Percentiles rank a stretch among this genome's conserved stretches.
Conservation (phyloP, 2,797 vertebrate species). For the Pseudochirops corinnae region DNA sequence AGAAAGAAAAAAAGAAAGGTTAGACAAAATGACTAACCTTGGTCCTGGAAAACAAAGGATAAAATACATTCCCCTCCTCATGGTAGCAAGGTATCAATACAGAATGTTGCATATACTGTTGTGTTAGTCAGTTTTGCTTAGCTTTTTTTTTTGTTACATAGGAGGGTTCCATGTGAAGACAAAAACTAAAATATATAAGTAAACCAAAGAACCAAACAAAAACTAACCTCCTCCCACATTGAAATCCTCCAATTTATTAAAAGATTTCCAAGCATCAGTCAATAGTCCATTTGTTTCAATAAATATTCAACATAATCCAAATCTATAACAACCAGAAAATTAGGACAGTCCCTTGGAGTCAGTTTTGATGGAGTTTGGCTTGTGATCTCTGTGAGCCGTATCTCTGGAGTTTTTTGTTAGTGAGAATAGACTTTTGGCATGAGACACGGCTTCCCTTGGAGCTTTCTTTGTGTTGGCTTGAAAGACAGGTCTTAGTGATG, state of each 20-base stretch:
- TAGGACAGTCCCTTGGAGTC: constrained; percentile 6
- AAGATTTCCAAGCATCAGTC: constrained; percentile 63
- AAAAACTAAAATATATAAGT: not conserved
- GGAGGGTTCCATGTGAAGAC: not conserved
- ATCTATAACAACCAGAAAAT: constrained; percentile 46
- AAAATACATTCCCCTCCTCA: not conserved
- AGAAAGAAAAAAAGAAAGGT: no score
- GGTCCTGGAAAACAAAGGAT: not conserved
- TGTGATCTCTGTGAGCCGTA: not conserved
- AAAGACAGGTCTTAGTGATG: not conserved
- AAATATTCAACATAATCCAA: constrained; percentile 59
- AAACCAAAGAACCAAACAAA: not conserved
- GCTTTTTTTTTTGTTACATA: not conserved
- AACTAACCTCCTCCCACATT: not conserved
- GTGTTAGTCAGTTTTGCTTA: not conserved
- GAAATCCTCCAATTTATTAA: constrained; percentile 54
- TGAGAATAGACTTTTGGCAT: not conserved
- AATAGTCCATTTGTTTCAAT: constrained; percentile 66
- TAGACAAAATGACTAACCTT: not conserved
- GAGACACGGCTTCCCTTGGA: not conserved
- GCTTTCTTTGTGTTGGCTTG: not conserved
- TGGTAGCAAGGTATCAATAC: not conserved
- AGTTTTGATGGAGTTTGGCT: not conserved
- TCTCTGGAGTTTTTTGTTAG: not conserved
- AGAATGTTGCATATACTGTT: not conserved